Conservation (phyloP, 2,797 vertebrate genomes). For the Adrianichthys oophorus region DNA sequence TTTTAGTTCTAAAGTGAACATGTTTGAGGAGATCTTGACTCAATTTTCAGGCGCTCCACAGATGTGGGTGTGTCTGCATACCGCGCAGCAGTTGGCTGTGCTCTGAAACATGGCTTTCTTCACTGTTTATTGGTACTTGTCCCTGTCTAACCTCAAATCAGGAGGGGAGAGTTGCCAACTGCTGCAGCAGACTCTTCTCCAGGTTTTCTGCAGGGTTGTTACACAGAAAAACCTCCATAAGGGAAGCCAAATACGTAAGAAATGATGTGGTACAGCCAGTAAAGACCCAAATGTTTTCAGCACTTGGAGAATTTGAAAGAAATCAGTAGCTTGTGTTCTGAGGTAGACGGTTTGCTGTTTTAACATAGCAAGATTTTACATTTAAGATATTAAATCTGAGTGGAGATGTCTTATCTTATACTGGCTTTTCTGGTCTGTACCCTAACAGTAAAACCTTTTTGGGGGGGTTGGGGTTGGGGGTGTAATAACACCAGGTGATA, state of each 20-base stretch:
- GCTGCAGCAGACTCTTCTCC: constrained; percentile 49
- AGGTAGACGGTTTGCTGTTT: too few relatives aligned
- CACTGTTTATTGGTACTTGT: constrained; percentile 72
- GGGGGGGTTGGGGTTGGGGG: constrained; percentile 18
- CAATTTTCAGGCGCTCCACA: constrained; percentile 23
- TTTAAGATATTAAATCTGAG: constrained; percentile 4
- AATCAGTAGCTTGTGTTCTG: neutral
- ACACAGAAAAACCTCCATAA: constrained; percentile 67
- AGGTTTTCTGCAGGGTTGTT: constrained; percentile 22
- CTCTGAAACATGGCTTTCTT: constrained; percentile 67
- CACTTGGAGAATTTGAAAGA: neutral
- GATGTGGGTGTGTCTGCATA: constrained; percentile 44
- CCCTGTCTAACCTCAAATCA: constrained; percentile 57
- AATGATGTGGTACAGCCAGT: neutral
- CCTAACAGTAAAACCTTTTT: constrained; percentile 41
- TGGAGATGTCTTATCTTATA: constrained; percentile 5
- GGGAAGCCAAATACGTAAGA: constrained; percentile 13
- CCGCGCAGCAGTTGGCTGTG: constrained; percentile 50
- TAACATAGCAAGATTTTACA: constrained; percentile 4
- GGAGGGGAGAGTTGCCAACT: constrained; percentile 40
- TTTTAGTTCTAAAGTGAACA: neutral
- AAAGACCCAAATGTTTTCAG: constrained; percentile 5
- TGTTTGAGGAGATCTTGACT: constrained; percentile 21
- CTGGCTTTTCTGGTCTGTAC: constrained; percentile 12
- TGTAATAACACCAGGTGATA: constrained; percentile 79